phyloP scores from a whole-genome alignment of 2,113 vertebrate genomes.

The Nesogale talazaci region DNA sequence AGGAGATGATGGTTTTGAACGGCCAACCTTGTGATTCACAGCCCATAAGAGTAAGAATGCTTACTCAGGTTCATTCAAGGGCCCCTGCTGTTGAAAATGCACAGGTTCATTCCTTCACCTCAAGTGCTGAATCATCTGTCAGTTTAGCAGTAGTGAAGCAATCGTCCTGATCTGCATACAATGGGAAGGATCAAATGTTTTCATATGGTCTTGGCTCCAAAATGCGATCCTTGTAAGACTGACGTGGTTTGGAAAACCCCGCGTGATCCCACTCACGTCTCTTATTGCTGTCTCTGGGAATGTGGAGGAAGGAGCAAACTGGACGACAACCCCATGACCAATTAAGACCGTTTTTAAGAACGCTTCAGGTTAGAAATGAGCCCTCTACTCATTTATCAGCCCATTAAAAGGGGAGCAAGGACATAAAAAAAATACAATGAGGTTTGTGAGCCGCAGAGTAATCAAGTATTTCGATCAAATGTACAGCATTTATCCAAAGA shows the following conservation, averaged over 20 bases:
- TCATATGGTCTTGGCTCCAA: background rate
- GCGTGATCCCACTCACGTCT: background rate
- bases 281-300: slow-evolving; percentile 25
- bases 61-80: too few species aligned
- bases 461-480: too few species aligned
- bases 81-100: background rate
- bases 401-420: too few species aligned
- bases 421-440: too few species aligned
- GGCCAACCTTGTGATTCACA: too few species aligned
- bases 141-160: background rate
- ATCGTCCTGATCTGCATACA: background rate
- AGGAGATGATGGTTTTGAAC: too few species aligned
- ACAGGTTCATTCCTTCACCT: background rate
- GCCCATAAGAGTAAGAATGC: too few species aligned
- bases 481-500: too few species aligned
- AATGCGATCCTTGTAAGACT: background rate
- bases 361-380: too few species aligned
- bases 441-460: too few species aligned
- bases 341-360: slow-evolving; percentile 13
- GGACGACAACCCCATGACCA: background rate
- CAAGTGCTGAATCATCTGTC: background rate
- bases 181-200: background rate
- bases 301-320: background rate
- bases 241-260: slow-evolving; percentile 14
- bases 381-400: too few species aligned